These are phyloP conservation scores for Auanema freiburgensis DNA, from an alignment of 2,888 invertebrate species.

Conservation along the genomic window DNA sequence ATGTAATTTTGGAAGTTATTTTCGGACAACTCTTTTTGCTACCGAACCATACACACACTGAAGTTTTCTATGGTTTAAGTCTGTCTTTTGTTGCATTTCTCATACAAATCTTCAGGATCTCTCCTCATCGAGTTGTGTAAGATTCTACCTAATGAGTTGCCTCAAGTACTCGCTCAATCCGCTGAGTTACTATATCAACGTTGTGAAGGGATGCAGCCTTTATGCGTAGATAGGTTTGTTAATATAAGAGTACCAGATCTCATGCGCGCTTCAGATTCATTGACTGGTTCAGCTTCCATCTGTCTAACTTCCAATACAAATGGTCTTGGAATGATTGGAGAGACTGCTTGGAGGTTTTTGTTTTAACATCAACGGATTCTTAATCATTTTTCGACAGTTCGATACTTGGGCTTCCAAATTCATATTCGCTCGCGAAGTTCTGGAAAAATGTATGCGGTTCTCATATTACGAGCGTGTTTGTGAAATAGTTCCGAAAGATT, in stretches of 20 bases:
- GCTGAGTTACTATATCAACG: constrained; percentile 94
- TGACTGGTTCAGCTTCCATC: constrained; percentile 95
- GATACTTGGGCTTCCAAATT: constrained; percentile 15
- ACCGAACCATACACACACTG: constrained; percentile 79
- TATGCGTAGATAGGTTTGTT: constrained; percentile 83
- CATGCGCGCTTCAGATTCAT: constrained; percentile 75
- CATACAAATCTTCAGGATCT: constrained; percentile 73
- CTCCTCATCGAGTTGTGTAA: constrained; percentile 95
- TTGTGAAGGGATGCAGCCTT: constrained; percentile 93
- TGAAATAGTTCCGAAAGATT: constrained; percentile 87
- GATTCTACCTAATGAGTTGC: constrained; percentile 92
- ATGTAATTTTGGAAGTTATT: constrained; percentile 84
- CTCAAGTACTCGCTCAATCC: constrained; percentile 89
- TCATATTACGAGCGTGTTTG: constrained; percentile 91
- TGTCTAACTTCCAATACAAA: constrained; percentile 97
- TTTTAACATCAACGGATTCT: constrained; percentile 5
- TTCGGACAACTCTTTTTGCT: constrained; percentile 91
- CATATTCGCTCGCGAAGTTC: constrained; percentile 86
- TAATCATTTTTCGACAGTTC: too few species aligned
- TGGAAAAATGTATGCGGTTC: constrained; percentile 81
- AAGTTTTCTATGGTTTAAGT: constrained; percentile 33
- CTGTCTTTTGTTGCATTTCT: not conserved
- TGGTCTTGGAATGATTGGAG: constrained; percentile 84
- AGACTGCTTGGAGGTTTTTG: constrained; percentile 62
- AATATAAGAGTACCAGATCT: not conserved